These are phyloP conservation scores for Saiga tatarica DNA, from an alignment of 2,113 vertebrate genomes.

Conservation along the genomic window DNA sequence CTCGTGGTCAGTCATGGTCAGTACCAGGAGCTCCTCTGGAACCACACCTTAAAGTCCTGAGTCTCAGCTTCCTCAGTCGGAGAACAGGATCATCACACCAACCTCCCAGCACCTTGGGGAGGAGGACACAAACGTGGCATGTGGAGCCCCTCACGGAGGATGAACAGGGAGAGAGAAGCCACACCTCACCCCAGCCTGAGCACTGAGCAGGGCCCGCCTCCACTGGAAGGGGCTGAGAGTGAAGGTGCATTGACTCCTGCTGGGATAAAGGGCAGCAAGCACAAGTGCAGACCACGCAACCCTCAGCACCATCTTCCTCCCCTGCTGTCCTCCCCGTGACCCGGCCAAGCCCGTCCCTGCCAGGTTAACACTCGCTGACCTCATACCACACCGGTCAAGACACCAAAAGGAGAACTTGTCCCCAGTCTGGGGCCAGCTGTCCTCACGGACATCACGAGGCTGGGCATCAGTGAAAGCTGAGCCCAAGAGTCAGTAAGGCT, in stretches of 20 bases:
- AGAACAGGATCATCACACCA: background rate
- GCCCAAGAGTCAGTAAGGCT: background rate
- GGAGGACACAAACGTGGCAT: rapidly evolving
- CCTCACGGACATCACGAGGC: background rate
- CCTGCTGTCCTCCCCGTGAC: background rate
- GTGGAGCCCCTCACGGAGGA: rapidly evolving
- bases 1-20: background rate
- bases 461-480: background rate
- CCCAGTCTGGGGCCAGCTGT: constrained; percentile 24
- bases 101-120: background rate
- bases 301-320: background rate
- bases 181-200: rapidly evolving
- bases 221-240: rapidly evolving
- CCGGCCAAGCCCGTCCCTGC: rapidly evolving
- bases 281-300: rapidly evolving
- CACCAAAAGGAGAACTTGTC: constrained; percentile 5
- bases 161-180: background rate
- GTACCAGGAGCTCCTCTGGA: rapidly evolving
- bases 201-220: background rate
- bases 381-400: constrained; percentile 33
- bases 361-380: background rate
- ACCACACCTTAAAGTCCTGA: background rate
- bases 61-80: background rate
- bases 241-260: background rate
- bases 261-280: no score